Evolutionary conservation across 2,113 vertebrate species (phyloP).

Genomic region (Echinops telfairi): DNA sequence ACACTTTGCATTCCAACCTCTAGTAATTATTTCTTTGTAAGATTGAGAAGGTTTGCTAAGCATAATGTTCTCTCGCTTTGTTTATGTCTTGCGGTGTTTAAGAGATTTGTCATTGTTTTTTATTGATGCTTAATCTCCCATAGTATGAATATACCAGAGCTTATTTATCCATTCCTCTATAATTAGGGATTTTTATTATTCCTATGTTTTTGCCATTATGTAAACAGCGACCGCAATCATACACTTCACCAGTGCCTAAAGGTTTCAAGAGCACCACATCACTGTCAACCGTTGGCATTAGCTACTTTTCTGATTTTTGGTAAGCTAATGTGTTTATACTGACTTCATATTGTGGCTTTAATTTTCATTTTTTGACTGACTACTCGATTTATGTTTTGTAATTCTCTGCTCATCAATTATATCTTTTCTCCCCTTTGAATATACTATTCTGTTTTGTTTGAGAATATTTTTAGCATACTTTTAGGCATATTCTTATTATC

Average conservation of each 20-base stretch:
- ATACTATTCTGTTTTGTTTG: not conserved
- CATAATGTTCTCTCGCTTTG: too few species aligned
- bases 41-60: too few species aligned
- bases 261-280: not conserved
- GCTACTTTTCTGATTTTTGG: not conserved
- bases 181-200: too few species aligned
- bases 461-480: not conserved
- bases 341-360: not conserved
- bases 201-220: not conserved
- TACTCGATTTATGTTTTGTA: not conserved
- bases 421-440: constrained; percentile 18
- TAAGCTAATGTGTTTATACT: not conserved
- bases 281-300: not conserved
- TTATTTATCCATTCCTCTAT: too few species aligned
- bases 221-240: not conserved
- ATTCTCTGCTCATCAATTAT: not conserved
- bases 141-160: too few species aligned
- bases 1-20: too few species aligned
- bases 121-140: too few species aligned
- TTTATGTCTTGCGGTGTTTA: too few species aligned
- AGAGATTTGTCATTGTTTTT: too few species aligned
- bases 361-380: constrained; percentile 2
- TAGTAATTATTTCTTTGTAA: too few species aligned
- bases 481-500: not conserved
- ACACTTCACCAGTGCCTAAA: not conserved